Percentiles rank a stretch among this genome's conserved stretches.
Evolutionary conservation across 2,113 vertebrate species (phyloP).

Genomic region (Ailuropoda melanoleuca): DNA sequence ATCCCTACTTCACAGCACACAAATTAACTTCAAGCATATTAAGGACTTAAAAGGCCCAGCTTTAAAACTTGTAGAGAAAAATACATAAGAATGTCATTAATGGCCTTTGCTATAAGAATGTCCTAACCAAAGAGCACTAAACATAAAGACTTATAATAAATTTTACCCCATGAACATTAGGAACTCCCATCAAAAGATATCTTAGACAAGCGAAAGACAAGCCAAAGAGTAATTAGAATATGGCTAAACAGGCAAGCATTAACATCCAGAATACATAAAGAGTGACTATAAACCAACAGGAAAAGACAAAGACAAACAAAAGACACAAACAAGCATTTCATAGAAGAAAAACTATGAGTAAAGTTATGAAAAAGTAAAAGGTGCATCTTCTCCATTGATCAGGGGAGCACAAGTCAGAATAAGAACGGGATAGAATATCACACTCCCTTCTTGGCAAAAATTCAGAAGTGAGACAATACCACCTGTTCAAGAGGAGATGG

Average conservation of each 20-base stretch:
- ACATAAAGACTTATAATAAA: not conserved
- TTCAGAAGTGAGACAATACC: not conserved
- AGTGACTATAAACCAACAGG: not conserved
- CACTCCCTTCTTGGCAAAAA: not conserved
- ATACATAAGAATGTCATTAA: not conserved
- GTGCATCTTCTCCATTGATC: not conserved
- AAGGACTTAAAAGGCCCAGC: not conserved
- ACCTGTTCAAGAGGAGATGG: not conserved
- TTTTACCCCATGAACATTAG: conserved; percentile 8
- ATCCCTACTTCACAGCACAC: not conserved
- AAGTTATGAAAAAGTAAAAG: not conserved
- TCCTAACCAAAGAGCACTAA: conserved; percentile 7
- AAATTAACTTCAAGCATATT: conserved; percentile 14
- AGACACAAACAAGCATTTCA: not conserved
- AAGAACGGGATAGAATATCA: not conserved
- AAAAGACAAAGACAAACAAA: not conserved
- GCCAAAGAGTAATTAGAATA: not conserved
- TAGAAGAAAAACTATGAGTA: not conserved
- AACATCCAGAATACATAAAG: not conserved
- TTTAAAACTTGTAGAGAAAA: conserved; percentile 20
- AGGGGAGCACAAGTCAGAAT: not conserved
- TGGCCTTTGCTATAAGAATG: not conserved
- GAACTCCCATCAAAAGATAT: not conserved
- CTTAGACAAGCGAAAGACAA: not conserved
- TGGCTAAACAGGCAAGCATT: not conserved